Evolutionary conservation across 1,140 invertebrate species (phyloP), one percentile per base, ranked within the genome.

Genomic region (Phenacoccus solenopsis): DNA sequence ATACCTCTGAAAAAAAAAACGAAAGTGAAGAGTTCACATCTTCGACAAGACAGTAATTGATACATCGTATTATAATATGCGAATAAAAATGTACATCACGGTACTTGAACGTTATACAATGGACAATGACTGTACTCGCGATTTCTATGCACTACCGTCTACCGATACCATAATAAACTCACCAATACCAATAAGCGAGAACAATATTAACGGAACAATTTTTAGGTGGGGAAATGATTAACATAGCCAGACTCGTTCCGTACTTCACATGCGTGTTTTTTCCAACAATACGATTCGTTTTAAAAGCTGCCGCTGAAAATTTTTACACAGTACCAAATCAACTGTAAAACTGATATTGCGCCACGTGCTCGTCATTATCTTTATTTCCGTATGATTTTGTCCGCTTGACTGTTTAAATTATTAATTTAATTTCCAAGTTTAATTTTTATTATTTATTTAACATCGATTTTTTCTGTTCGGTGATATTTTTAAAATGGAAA

Each of bases 181-280:
- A 49, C 38, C 38, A 24, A 22, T 24, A 20, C 59, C 10, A n/a
- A n/a, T n/a, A n/a, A n/a, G n/a, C 59, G 59, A 64, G 59, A 64
- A 64, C 22, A 64, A 64, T 24, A 64, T 64, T 64, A 64, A 20
- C 59, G 59, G 59, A 24, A 64, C 2, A 24, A 27, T 64, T 64
- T 64, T 64, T 27, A 10, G 59, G 59, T 24, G 59, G 59, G 59
- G 59, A 64, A 64, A 16, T 64, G 59, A 64, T 49, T 49, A 49
- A 49, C 38, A 49, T 49, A 49, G 12, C 38, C 38, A 49, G 25
- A 64, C 59, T 64, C 20, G 21, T 20, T 64, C 59, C 59, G 59
- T 64, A 64, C 59, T 24, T 27, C 59, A 64, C 59, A 64, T 64
- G 59, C 59, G 59, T 64, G 59, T 64, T 64, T 64, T n/a, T 27